phyloP scores from a whole-genome alignment of 2,888 invertebrate species.

The Panzeria rudis region DNA sequence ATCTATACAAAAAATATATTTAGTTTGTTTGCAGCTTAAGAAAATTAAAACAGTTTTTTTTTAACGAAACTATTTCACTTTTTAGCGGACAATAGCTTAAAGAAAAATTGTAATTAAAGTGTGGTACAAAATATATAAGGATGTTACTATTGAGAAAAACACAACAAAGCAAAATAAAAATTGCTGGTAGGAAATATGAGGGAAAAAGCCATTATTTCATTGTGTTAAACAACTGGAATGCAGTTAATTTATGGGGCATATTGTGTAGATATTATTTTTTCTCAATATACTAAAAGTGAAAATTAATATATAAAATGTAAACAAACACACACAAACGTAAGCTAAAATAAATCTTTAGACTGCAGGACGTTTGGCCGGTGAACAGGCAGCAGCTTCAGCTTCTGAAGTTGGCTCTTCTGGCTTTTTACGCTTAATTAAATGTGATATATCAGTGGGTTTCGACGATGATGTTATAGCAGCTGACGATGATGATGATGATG shows the following conservation, averaged over 20 bases:
- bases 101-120: not conserved
- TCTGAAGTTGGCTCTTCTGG: constrained; percentile 84
- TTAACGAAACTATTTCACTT: not conserved
- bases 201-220: constrained; percentile 38
- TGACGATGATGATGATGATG: constrained; percentile 67
- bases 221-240: constrained; percentile 68
- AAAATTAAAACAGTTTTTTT: not conserved
- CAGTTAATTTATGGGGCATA: constrained; percentile 62
- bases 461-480: constrained; percentile 84
- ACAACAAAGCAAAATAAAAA: constrained; percentile 20
- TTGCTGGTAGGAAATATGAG: not conserved
- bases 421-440: constrained; percentile 92
- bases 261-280: constrained; percentile 48
- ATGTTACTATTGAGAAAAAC: constrained; percentile 22
- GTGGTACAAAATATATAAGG: constrained; percentile 4
- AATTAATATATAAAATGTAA: constrained; percentile 17
- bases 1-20: constrained; percentile 4
- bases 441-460: constrained; percentile 90
- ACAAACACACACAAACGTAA: constrained; percentile 25
- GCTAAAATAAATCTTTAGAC: constrained; percentile 70
- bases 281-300: constrained; percentile 47
- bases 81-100: not conserved
- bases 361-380: constrained; percentile 86
- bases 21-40: not conserved
- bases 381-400: constrained; percentile 79